Conservation (phyloP, 2,113 vertebrate genomes). For the Albula glossodonta region DNA sequence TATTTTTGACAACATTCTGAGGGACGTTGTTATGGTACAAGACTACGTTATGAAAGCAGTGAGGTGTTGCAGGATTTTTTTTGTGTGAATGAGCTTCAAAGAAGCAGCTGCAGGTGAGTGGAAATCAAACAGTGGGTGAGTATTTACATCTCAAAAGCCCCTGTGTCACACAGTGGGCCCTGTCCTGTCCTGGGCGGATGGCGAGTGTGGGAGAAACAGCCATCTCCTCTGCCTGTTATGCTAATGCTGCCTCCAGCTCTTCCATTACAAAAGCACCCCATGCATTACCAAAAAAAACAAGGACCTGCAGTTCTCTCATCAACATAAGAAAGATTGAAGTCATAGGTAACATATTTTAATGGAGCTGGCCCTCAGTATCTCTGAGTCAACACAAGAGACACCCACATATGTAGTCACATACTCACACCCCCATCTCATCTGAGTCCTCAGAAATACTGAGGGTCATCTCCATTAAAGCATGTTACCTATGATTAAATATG, state of each 20-base stretch:
- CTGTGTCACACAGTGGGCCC: background rate
- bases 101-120: constrained; percentile 29
- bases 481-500: too few species aligned
- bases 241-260: background rate
- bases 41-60: background rate
- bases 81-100: constrained; percentile 22
- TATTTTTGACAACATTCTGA: background rate
- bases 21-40: background rate
- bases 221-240: background rate
- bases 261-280: background rate
- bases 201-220: background rate
- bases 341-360: too few species aligned
- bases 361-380: too few species aligned
- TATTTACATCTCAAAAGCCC: constrained; percentile 49
- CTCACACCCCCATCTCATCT: too few species aligned
- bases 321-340: too few species aligned
- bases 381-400: too few species aligned
- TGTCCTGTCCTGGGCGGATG: too few species aligned
- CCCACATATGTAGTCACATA: too few species aligned
- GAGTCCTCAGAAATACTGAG: too few species aligned
- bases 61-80: background rate
- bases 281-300: background rate
- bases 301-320: background rate
- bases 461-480: too few species aligned
- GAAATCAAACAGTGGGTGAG: constrained; percentile 28